A percentile compares a stretch with the other conserved stretches of the same genome.
Conservation (phyloP, 1,140 invertebrate species). For the Schmidtea mediterranea region DNA sequence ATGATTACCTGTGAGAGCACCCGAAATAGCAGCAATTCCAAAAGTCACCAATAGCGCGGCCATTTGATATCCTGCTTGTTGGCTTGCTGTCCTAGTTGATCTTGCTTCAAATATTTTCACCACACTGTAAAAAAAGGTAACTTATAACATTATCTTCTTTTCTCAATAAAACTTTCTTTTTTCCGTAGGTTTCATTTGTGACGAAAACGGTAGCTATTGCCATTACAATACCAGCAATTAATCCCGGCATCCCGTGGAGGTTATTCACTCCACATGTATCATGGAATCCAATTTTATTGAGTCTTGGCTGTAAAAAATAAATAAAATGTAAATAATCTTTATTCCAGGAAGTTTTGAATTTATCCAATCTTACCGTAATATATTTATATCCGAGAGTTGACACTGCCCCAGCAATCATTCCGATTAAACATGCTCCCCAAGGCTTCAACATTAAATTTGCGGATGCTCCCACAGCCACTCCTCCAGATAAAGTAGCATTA, state of each 20-base stretch:
- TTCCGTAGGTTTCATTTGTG: slow-evolving; percentile 29
- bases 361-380: slow-evolving; percentile 39
- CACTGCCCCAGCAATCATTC: slow-evolving; percentile 45
- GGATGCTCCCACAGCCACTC: slow-evolving; percentile 34
- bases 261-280: slow-evolving; percentile 87
- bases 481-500: slow-evolving; percentile 31
- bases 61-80: slow-evolving; percentile 52
- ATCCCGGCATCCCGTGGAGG: slow-evolving; percentile 71
- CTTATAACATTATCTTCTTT: not conserved
- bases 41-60: slow-evolving; percentile 42
- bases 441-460: slow-evolving; percentile 56
- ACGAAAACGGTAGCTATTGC: slow-evolving; percentile 45
- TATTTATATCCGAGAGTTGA: slow-evolving; percentile 58
- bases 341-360: too few species aligned
- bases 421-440: slow-evolving; percentile 53
- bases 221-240: slow-evolving; percentile 50
- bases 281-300: slow-evolving; percentile 37
- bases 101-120: slow-evolving; percentile 24
- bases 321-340: slow-evolving; percentile 5
- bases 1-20: slow-evolving; percentile 43
- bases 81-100: slow-evolving; percentile 33
- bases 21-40: slow-evolving; percentile 41
- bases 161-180: not conserved
- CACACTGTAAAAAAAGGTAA: not conserved
- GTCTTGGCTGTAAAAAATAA: not conserved